Evolutionary conservation across 2,888 invertebrate genomes (phyloP), one percentile per base, ranked within the genome.

Genomic region (Ligdia adustata): DNA sequence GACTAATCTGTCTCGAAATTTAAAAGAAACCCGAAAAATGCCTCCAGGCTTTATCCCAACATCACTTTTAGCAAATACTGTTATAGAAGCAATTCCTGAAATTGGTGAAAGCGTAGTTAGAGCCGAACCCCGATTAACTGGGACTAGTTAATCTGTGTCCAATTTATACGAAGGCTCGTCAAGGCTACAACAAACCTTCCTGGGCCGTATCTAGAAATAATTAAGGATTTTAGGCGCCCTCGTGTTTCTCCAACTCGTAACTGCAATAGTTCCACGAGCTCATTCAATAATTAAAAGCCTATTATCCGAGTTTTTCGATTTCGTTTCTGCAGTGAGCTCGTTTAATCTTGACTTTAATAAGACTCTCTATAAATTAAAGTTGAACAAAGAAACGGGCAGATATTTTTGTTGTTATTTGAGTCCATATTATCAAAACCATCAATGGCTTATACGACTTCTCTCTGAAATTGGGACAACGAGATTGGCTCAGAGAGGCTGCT

Each of bases 271-370:
- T 42, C 31, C 22, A 38, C 48, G 38, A 42, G 32, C 33, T 26
- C 41, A 9, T 33, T 42, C 28, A 48, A 48, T 48, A 48, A 42
- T 48, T 48, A 42, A 42, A 33, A 33, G 33, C 38, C 35, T 48
- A 37, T 48, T 48, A 48, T 38, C 42, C 37, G 37, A 48, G 38
- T 48, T 42, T 48, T 42, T 42, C 37, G 48, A 33, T 42, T 42
- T 29, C 26, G 26, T 48, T 42, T 15, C 22, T 12, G 24, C 31
- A n/a, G 33, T 12, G 15, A 6, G 38, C 12, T 38, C 32, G 13
- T 37, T 37, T 18, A 37, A 37, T 38, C 31, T 11, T 27, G 27
- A 22, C 16, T 46, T 29, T 29, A 11, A 13, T 16, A 11, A 32
- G 37, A 37, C 28, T 20, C 37, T 18, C 31, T 37, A 42, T 31